Evolutionary conservation across 2,113 vertebrate genomes (phyloP), one percentile per base, ranked within the genome.

Genomic region (Dolichallabes microphthalmus): DNA sequence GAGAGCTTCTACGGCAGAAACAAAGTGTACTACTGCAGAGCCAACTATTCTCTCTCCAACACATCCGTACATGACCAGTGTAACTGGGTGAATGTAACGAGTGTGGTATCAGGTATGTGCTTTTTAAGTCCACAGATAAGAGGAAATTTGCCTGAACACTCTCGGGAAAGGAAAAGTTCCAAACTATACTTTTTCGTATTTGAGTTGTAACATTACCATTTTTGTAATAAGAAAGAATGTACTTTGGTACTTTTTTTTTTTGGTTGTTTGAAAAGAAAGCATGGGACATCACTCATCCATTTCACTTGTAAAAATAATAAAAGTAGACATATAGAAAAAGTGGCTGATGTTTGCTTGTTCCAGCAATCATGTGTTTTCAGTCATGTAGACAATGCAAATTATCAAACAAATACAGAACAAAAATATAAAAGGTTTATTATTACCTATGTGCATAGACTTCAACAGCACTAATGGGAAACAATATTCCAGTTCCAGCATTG

Each of bases 1-100:
- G 94, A 96, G 11, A 95, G 96, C 69, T 95, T 97, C 92, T 98
- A 96, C 0, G 97, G 97, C 60, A 91, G 96, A 66, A 96, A 95
- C 90, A 97, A 92, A 0, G 93, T 94, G 63, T 93, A 97, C 89
- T 98, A 96, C 83, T 99, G 98, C 82, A 86, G 90, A 60, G 76
- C 83, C 75, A 80, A 19, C 90, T 84, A 2, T 39, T 2, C 30
- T 64, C 52, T 87, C 14, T 57, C 90, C 69, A 79, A 88, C 0
- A 66, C 91, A 0, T 79, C 86, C 1, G 88, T 91, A 6, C 93
- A 94, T 88, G 94, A 95, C 58, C 93, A 94, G 81, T 99, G 98
- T 86, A 94, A 92, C 90, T 98, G 97, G 97, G 92, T 94, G 66
- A 94, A 94, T 25, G 92, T 96, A 58, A 93, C 88, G 45, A 95